Evolutionary conservation across 2,888 invertebrate species (phyloP).

Genomic region (Amiota mariae): DNA sequence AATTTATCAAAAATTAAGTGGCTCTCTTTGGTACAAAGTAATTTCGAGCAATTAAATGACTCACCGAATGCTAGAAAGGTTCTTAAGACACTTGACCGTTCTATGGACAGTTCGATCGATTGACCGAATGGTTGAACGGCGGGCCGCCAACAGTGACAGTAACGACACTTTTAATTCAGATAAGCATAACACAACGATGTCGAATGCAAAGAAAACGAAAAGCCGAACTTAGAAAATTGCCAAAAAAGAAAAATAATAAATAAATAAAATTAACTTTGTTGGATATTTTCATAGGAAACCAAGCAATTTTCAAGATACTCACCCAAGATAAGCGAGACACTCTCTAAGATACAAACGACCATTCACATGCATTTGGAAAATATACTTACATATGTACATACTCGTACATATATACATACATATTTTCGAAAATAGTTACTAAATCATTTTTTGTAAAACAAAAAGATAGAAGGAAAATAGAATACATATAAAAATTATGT

Average conservation of each 20-base stretch:
- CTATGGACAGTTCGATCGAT: not conserved
- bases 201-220: conserved; percentile 26
- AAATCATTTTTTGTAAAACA: conserved; percentile 46
- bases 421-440: conserved; percentile 22
- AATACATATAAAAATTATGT: no score
- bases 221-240: conserved; percentile 30
- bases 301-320: conserved; percentile 50
- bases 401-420: not conserved
- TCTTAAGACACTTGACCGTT: not conserved
- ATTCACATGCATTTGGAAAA: conserved; percentile 46
- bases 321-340: conserved; percentile 43
- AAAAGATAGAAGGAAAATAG: no score
- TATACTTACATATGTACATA: not conserved
- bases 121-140: no score
- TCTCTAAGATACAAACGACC: conserved; percentile 40
- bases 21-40: conserved; percentile 49
- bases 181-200: not conserved
- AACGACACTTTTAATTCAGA: conserved; percentile 4
- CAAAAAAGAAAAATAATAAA: conserved; percentile 43
- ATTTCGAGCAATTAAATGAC: conserved; percentile 65
- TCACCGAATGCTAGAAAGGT: conserved; percentile 45
- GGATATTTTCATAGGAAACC: conserved; percentile 50
- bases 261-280: conserved; percentile 31
- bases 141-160: conserved; percentile 26
- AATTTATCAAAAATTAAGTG: conserved; percentile 30